Evolutionary conservation across 2,888 invertebrate genomes (phyloP).

Genomic region (Andrena bicolor): DNA sequence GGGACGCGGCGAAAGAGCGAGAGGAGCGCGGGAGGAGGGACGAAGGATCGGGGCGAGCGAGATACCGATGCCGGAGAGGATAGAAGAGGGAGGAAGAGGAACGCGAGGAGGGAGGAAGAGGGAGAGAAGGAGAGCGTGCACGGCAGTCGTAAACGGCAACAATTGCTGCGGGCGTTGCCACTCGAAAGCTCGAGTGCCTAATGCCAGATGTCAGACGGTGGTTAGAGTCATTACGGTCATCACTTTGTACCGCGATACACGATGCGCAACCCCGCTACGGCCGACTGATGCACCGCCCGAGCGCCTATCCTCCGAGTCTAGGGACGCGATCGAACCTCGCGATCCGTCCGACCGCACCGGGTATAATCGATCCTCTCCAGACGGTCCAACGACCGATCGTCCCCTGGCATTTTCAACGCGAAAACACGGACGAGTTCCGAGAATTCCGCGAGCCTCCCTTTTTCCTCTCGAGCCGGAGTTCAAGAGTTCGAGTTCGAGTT

Average conservation of each 20-base stretch:
- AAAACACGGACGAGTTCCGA: background rate
- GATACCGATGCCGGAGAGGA: slow-evolving; percentile 21
- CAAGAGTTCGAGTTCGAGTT: background rate
- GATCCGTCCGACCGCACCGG: slow-evolving; percentile 1
- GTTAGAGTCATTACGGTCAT: slow-evolving; percentile 81
- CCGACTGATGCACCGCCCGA: slow-evolving; percentile 47
- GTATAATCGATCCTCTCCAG: slow-evolving; percentile 10
- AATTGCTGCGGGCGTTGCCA: slow-evolving; percentile 82
- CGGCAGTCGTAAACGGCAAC: slow-evolving; percentile 80
- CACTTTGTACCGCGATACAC: slow-evolving; percentile 77
- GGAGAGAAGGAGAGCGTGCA: slow-evolving; percentile 61
- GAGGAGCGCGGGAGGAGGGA: slow-evolving; percentile 21
- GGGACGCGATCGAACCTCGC: slow-evolving; percentile 23
- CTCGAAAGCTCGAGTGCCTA: slow-evolving; percentile 79
- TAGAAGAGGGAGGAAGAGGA: slow-evolving; percentile 30
- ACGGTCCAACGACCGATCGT: slow-evolving; percentile 9
- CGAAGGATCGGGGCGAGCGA: slow-evolving; percentile 31
- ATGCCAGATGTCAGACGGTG: slow-evolving; percentile 82
- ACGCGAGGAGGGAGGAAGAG: slow-evolving; percentile 40
- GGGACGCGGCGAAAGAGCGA: slow-evolving; percentile 54
- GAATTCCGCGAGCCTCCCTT: background rate
- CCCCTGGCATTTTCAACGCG: background rate
- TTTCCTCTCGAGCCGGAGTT: background rate
- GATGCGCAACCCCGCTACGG: slow-evolving; percentile 44
- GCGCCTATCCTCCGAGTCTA: slow-evolving; percentile 12